Evolutionary conservation across 2,797 vertebrate genomes (phyloP), one percentile per base, ranked within the genome.

Genomic region (Lutjanus argentimaculatus): DNA sequence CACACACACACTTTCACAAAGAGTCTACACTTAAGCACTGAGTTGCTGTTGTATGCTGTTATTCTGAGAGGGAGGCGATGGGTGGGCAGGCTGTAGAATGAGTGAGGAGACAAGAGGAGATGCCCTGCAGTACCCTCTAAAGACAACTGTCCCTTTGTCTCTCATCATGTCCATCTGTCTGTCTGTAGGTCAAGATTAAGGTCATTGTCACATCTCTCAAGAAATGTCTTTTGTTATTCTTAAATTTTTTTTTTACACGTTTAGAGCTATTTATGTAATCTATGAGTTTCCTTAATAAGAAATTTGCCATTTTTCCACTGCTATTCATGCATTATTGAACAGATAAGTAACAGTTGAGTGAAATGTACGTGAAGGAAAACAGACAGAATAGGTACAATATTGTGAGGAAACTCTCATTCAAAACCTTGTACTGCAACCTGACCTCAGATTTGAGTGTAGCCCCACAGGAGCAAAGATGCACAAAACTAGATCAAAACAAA

Each of bases 131-230:
- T 84, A 70, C 70, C 52, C 83, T 63, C 22, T 64, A 17, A 55
- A 69, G 49, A 85, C 70, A 90, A 73, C 61, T 68, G 70, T 83
- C 72, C 68, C 69, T 92, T 87, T 92, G 91, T 93, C 78, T 91
- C 69, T 46, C n/a, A 82, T 45, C 19, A 17, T 55, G 67, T 81
- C 74, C 8, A 8, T 88, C 81, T 72, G 71, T 71, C 78, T 61
- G 57, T 79, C 71, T 48, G 67, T 63, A 16, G 1, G 52, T 65
- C 62, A 74, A 74, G n/a, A 30, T 73, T 69, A 77, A 82, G 63
- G 67, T 75, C 70, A 81, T 67, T 86, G 46, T 79, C 45, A 66
- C 16, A 66, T 75, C 51, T 64, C 21, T 53, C 22, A 48, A 40
- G 51, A 78, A 67, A 59, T 42, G 0, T 67, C 1, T 12, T 8